These are phyloP conservation scores for Sebastes cheni DNA, from an alignment of 2,797 vertebrate species.

Conservation along the genomic window DNA sequence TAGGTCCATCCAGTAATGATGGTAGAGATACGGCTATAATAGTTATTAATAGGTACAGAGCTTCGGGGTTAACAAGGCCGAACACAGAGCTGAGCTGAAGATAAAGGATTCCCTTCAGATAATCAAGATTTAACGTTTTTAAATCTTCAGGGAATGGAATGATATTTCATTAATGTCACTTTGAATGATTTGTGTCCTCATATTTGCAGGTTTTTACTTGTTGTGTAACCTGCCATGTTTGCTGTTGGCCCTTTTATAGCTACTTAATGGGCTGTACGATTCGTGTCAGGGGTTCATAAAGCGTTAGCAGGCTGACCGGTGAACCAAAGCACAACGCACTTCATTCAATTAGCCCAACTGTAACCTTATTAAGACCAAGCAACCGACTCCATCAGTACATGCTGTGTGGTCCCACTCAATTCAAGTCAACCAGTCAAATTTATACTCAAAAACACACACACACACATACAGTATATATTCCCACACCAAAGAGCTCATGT, in stretches of 20 bases:
- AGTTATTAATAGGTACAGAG: slow-evolving; percentile 49
- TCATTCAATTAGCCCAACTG: slow-evolving; percentile 61
- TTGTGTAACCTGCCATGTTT: background rate
- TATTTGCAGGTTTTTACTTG: slow-evolving; percentile 8
- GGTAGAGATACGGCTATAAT: slow-evolving; percentile 34
- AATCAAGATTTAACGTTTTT: background rate
- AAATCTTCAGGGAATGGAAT: background rate
- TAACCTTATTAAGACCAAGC: slow-evolving; percentile 56
- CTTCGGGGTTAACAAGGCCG: background rate
- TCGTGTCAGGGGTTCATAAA: slow-evolving; percentile 58
- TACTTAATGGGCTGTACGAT: slow-evolving; percentile 57
- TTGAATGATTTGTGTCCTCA: background rate
- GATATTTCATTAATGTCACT: slow-evolving; percentile 2
- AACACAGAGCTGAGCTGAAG: slow-evolving; percentile 12
- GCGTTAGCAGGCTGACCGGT: slow-evolving; percentile 29
- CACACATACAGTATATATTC: background rate
- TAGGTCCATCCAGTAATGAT: slow-evolving; percentile 58
- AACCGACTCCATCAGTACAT: slow-evolving; percentile 28
- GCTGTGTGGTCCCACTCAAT: slow-evolving; percentile 13
- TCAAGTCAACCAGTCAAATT: background rate
- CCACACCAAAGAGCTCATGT: background rate
- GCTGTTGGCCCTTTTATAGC: slow-evolving; percentile 36
- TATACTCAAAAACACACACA: background rate
- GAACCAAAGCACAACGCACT: slow-evolving; percentile 42
- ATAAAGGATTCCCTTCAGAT: slow-evolving; percentile 29